Percentiles rank a stretch among this genome's conserved stretches.
phyloP scores from a whole-genome alignment of 1,140 invertebrate genomes.

The Cyclargus thomasi region DNA sequence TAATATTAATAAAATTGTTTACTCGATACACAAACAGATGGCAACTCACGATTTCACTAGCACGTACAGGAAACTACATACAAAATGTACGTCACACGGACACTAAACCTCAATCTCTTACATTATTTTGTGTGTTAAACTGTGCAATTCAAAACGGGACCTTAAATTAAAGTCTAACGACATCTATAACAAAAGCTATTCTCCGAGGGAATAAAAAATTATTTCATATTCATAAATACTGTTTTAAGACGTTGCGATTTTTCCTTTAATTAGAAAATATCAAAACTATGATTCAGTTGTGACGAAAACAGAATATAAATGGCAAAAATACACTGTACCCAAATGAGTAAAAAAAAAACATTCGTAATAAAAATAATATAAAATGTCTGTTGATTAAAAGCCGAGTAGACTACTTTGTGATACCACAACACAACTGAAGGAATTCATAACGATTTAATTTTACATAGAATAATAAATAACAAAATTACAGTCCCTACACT shows the following conservation, averaged over 20 bases:
- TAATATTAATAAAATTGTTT: constrained; percentile 12
- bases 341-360: constrained; percentile 12
- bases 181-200: constrained; percentile 61
- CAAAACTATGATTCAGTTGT: background rate
- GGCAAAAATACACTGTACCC: constrained; percentile 14
- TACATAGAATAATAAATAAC: constrained; percentile 70
- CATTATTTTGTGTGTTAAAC: constrained; percentile 31
- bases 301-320: constrained; percentile 6
- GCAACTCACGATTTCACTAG: constrained; percentile 64
- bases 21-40: constrained; percentile 50
- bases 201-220: constrained; percentile 25
- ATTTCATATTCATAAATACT: constrained; percentile 15
- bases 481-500: constrained; percentile 63
- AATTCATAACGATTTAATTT: constrained; percentile 51
- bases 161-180: constrained; percentile 47
- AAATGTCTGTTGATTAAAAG: constrained; percentile 18
- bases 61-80: constrained; percentile 3
- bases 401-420: constrained; percentile 21
- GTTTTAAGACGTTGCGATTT: background rate
- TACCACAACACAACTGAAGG: constrained; percentile 43
- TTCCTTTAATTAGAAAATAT: background rate
- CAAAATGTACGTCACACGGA: constrained; percentile 16
- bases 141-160: constrained; percentile 28
- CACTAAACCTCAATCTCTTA: constrained; percentile 22
- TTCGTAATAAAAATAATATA: constrained; percentile 9